Conservation (phyloP, 2,888 invertebrate genomes). For the Drosophila maculinotata region DNA sequence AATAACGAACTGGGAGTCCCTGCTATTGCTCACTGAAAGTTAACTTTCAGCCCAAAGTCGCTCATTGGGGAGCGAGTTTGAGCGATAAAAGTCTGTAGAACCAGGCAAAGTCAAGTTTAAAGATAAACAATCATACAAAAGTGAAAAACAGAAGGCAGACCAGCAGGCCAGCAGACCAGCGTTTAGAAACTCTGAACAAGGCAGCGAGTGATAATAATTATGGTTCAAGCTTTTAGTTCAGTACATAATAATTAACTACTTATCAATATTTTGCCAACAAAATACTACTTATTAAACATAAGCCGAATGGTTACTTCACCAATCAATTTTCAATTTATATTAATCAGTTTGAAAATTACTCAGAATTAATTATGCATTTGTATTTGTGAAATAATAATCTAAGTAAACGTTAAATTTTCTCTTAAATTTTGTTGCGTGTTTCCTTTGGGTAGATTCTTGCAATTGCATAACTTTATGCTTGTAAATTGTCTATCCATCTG, state of each 20-base stretch:
- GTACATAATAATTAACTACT: neutral
- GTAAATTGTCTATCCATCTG: no score
- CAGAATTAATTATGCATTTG: neutral
- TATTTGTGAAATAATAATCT: neutral
- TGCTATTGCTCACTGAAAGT: conserved; percentile 48
- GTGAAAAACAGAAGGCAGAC: conserved; percentile 13
- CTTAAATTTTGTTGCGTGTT: neutral
- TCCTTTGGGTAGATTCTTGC: neutral
- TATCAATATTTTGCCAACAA: neutral
- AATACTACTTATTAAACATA: neutral
- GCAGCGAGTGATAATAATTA: neutral
- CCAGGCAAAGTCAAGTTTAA: conserved; percentile 66
- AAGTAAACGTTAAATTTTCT: conserved; percentile 9
- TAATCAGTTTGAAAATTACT: conserved; percentile 1
- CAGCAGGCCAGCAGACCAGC: conserved; percentile 1
- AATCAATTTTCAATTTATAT: neutral
- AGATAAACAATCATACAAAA: conserved; percentile 69
- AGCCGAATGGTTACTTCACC: neutral
- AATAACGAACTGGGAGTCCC: conserved; percentile 24
- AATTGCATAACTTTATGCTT: neutral
- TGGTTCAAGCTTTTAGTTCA: neutral
- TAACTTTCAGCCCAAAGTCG: conserved; percentile 59
- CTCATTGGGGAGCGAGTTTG: conserved; percentile 59
- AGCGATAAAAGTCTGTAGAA: conserved; percentile 66
- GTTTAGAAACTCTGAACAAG: conserved; percentile 19